Evolutionary conservation across 2,888 invertebrate species (phyloP), one percentile per base, ranked within the genome.

Genomic region (Synergus laeviventris): DNA sequence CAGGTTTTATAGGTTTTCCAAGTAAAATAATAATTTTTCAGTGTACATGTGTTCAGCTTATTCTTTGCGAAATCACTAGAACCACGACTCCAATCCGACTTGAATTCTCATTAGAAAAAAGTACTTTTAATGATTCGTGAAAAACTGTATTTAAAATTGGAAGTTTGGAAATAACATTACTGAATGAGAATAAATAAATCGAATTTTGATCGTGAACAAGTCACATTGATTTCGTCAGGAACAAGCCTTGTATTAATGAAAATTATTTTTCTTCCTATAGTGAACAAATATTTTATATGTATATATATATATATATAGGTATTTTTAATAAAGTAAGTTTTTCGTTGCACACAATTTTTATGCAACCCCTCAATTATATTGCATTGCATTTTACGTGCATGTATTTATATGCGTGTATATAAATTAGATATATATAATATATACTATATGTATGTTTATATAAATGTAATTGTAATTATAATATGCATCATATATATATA

Each of bases 311-410:
- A 86, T 82, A 81, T 84, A 83, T 81, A 84, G 77, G 77, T 84
- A 84, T 83, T 56, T 81, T 84, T 79, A 83, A 82, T 84, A 85
- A 85, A 85, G 85, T 86, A 84, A 81, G 83, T 84, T 82, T 77
- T 86, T 89, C 88, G 88, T 90, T 90, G 89, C 89, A 88, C 87
- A 85, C 86, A 86, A 84, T 84, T 86, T 84, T 84, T 81, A 86
- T 88, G 89, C 89, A 89, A 89, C 88, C 84, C 76, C 79, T 79
- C 74, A 74, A 78, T 84, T 85, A 83, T 84, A 84, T 86, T 85
- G 83, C 84, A 84, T 83, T 85, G 82, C 84, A 82, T 85, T 81
- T 84, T 79, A 83, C 75, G 76, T 74, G 74, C 76, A 64, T 56
- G 81, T 84, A 82, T 84, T 81, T 79, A 80, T 77, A 56, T 79